These are phyloP conservation scores for Dendroctonus ponderosae DNA, from an alignment of 1,140 invertebrate species.

Conservation along the genomic window DNA sequence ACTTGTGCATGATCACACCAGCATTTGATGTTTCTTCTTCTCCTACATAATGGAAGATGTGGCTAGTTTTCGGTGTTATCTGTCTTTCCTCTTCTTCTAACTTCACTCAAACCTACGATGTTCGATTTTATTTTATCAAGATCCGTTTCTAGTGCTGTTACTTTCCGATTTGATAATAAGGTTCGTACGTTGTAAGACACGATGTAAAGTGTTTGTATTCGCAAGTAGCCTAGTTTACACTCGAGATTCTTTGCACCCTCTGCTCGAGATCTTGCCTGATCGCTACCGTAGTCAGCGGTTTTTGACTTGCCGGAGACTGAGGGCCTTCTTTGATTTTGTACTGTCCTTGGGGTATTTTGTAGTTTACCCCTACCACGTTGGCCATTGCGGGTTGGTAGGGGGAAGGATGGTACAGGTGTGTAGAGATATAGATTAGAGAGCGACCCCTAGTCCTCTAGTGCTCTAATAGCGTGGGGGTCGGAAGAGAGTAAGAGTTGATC, in stretches of 20 bases:
- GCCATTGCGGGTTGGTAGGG: slow-evolving; percentile 4
- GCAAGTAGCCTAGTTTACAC: slow-evolving; percentile 3
- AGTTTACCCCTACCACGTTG: background rate
- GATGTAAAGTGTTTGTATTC: slow-evolving; percentile 9
- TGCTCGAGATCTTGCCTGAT: background rate
- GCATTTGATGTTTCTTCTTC: slow-evolving; percentile 10
- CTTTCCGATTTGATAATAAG: slow-evolving; percentile 6
- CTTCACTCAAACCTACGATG: slow-evolving; percentile 21
- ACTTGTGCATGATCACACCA: slow-evolving; percentile 14
- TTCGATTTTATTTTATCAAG: slow-evolving; percentile 20
- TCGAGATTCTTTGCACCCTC: slow-evolving; percentile 5
- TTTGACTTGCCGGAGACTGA: background rate
- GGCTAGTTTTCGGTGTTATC: slow-evolving; percentile 19
- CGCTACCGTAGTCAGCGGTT: slow-evolving; percentile 1
- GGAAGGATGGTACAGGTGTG: slow-evolving; percentile 3
- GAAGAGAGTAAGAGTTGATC: too few species aligned
- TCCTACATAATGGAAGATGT: slow-evolving; percentile 9
- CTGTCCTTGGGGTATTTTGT: slow-evolving; percentile 1
- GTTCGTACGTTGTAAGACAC: slow-evolving; percentile 18
- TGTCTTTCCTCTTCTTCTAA: slow-evolving; percentile 12
- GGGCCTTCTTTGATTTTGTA: background rate
- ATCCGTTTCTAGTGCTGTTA: slow-evolving; percentile 17
- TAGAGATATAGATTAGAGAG: too few species aligned
- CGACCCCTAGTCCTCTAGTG: too few species aligned
- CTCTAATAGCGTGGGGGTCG: too few species aligned